Evolutionary conservation across 2,113 vertebrate species (phyloP).

Genomic region (Cygnus buccinator): DNA sequence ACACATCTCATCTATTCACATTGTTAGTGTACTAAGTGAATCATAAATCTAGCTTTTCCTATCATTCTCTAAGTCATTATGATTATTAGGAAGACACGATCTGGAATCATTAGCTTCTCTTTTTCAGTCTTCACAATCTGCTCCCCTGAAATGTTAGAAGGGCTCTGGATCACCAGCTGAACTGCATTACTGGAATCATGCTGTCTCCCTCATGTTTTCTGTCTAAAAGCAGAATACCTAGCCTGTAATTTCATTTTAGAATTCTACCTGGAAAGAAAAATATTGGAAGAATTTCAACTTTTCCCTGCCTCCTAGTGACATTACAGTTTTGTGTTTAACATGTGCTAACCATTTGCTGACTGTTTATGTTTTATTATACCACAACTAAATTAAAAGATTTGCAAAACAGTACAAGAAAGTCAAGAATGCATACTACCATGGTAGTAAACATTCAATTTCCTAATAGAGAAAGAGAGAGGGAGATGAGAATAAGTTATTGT

Average conservation of each 20-base stretch:
- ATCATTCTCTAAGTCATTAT: not conserved
- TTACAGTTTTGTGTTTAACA: rapidly evolving
- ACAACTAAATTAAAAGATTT: not conserved
- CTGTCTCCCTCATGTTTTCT: not conserved
- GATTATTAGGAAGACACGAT: not conserved
- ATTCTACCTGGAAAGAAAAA: not conserved
- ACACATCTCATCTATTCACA: not conserved
- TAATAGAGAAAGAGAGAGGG: not conserved
- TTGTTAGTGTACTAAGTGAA: not conserved
- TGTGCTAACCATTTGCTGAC: not conserved
- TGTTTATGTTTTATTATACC: not conserved
- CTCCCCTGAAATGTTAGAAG: not conserved
- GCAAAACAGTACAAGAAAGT: not conserved
- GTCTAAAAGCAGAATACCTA: not conserved
- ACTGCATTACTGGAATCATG: not conserved
- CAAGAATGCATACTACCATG: not conserved
- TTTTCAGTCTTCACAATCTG: not conserved
- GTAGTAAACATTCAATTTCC: not conserved
- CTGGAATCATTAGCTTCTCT: not conserved
- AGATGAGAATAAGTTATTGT: not conserved
- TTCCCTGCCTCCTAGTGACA: not conserved
- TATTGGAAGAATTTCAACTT: not conserved
- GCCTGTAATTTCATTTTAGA: not conserved
- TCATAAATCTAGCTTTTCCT: not conserved
- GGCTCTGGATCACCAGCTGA: not conserved